Conservation (phyloP, 2,797 vertebrate genomes). For the Diglossa cyanea region DNA sequence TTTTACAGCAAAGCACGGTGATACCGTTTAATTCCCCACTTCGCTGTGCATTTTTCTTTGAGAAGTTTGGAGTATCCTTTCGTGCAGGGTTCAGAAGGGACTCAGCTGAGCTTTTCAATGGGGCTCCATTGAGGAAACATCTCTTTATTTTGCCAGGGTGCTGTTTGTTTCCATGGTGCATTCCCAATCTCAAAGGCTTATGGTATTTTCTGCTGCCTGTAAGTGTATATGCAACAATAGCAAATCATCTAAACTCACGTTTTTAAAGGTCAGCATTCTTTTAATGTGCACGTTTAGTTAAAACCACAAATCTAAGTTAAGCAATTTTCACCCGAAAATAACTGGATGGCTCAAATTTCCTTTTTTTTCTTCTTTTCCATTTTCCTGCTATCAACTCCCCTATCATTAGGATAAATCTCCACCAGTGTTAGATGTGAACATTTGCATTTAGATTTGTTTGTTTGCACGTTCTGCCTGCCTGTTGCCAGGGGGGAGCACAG, state of each 20-base stretch:
- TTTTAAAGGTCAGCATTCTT: conserved; percentile 59
- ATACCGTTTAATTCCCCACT: neutral
- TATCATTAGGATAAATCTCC: neutral
- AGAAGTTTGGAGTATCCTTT: neutral
- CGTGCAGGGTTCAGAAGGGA: neutral
- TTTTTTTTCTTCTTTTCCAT: neutral
- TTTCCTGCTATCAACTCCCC: neutral
- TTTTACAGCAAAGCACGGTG: neutral
- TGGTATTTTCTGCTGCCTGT: neutral
- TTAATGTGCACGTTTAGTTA: neutral
- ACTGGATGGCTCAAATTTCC: neutral
- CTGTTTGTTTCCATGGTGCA: neutral
- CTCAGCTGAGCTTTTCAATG: neutral
- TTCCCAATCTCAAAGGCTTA: neutral
- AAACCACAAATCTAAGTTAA: conserved; percentile 47
- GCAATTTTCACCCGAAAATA: conserved; percentile 25
- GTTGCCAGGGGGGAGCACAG: neutral
- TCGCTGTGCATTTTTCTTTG: neutral
- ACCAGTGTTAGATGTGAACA: neutral
- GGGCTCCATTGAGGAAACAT: neutral
- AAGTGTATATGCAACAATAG: neutral
- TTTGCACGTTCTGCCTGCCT: neutral
- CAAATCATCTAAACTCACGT: neutral
- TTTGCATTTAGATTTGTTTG: neutral
- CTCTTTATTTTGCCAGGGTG: neutral